These are phyloP conservation scores for Nesoenas mayeri DNA, from an alignment of 2,113 vertebrate species.

Conservation along the genomic window DNA sequence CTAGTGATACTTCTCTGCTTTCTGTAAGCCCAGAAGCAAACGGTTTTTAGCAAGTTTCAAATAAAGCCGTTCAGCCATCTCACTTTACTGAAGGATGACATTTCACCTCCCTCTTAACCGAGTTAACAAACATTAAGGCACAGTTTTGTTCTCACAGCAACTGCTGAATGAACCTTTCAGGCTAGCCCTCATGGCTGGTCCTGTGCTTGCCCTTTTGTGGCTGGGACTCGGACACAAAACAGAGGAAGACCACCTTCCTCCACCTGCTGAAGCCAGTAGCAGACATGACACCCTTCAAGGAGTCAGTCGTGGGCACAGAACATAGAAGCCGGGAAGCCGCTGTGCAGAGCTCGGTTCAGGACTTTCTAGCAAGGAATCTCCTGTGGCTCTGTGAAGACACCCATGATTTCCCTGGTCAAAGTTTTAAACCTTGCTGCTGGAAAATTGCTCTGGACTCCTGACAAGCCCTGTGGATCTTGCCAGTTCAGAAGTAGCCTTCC, in stretches of 20 bases:
- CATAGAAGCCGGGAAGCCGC: accelerated
- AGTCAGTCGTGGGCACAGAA: neutral
- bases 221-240: neutral
- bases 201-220: neutral
- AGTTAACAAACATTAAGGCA: neutral
- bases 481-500: neutral
- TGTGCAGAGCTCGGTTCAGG: neutral
- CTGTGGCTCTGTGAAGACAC: accelerated
- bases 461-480: neutral
- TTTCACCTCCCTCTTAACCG: neutral
- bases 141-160: neutral
- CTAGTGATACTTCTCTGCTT: neutral
- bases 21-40: neutral
- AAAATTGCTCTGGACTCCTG: neutral
- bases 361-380: neutral
- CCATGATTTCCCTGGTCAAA: accelerated
- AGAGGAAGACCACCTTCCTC: neutral
- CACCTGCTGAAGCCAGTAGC: neutral
- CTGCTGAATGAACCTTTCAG: neutral
- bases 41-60: neutral
- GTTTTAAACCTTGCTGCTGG: neutral
- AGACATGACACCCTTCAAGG: no score
- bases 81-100: neutral
- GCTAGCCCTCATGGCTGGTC: accelerated
- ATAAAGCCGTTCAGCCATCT: neutral